These are phyloP conservation scores for Trissolcus basalis DNA, from an alignment of 1,140 invertebrate species.

Conservation along the genomic window DNA sequence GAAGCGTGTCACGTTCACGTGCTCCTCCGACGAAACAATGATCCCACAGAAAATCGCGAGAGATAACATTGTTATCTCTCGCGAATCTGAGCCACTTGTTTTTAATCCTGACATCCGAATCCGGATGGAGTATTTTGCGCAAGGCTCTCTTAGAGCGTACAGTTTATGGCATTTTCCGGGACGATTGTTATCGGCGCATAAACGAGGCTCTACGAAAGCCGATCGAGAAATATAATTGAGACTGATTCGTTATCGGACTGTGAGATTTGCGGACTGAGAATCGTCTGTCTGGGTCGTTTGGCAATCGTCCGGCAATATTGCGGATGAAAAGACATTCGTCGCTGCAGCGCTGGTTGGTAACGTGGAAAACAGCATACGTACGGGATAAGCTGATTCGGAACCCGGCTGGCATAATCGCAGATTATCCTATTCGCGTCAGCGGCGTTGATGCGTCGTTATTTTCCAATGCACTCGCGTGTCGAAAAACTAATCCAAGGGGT, in stretches of 20 bases:
- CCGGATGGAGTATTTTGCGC: too few species aligned
- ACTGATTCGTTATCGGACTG: too few species aligned
- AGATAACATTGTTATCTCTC: slow-evolving; percentile 19
- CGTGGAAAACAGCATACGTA: slow-evolving; percentile 42
- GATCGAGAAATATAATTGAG: too few species aligned
- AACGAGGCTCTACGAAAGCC: too few species aligned
- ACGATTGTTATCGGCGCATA: too few species aligned
- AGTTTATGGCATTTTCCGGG: too few species aligned
- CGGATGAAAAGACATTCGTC: neutral
- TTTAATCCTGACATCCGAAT: neutral
- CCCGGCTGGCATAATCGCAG: slow-evolving; percentile 25
- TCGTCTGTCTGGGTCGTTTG: too few species aligned
- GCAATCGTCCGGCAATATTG: neutral
- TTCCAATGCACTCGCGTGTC: slow-evolving; percentile 34
- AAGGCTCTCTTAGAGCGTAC: too few species aligned
- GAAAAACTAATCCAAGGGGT: slow-evolving; percentile 36
- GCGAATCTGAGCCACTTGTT: slow-evolving; percentile 18
- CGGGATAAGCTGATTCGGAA: slow-evolving; percentile 25
- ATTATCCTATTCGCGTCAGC: slow-evolving; percentile 28
- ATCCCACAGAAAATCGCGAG: slow-evolving; percentile 11
- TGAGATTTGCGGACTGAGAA: too few species aligned
- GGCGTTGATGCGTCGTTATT: slow-evolving; percentile 14
- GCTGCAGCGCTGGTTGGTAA: neutral
- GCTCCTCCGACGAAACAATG: slow-evolving; percentile 24
- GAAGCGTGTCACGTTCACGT: slow-evolving; percentile 29